phyloP scores from a whole-genome alignment of 2,113 vertebrate species.

The Periophthalmodon schlosseri region DNA sequence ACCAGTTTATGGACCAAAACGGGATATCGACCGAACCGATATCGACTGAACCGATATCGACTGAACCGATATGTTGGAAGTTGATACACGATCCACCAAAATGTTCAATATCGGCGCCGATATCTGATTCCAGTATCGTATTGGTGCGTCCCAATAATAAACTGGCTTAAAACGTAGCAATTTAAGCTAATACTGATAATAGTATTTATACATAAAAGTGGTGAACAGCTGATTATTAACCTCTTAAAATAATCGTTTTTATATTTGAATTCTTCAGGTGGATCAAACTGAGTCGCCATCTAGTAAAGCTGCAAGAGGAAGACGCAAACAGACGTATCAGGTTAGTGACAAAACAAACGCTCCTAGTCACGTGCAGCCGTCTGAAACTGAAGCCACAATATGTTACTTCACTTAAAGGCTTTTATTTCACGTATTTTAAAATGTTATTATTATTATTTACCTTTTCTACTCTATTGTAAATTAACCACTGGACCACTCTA shows the following conservation, averaged over 20 bases:
- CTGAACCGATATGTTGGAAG: too few species aligned
- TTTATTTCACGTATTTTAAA: not conserved
- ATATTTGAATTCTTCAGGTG: slow-evolving; percentile 35
- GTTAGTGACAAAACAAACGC: slow-evolving; percentile 28
- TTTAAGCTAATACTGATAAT: not conserved
- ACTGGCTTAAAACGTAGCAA: not conserved
- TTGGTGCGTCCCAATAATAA: too few species aligned
- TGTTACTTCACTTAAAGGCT: not conserved
- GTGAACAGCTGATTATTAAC: not conserved
- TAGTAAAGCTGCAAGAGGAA: slow-evolving; percentile 48
- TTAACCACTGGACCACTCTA: too few species aligned
- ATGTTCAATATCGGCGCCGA: too few species aligned
- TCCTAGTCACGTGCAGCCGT: not conserved
- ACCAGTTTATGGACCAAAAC: too few species aligned
- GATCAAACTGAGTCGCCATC: slow-evolving; percentile 27
- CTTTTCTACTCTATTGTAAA: too few species aligned
- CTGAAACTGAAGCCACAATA: not conserved
- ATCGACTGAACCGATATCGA: too few species aligned
- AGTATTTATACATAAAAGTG: not conserved
- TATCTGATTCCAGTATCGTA: too few species aligned
- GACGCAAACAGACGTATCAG: slow-evolving; percentile 55
- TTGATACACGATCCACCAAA: too few species aligned
- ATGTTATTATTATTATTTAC: too few species aligned
- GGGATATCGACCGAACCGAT: too few species aligned
- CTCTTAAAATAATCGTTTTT: not conserved